These are phyloP conservation scores for Pogoniulus pusillus DNA, from an alignment of 2,797 vertebrate genomes.

Conservation along the genomic window DNA sequence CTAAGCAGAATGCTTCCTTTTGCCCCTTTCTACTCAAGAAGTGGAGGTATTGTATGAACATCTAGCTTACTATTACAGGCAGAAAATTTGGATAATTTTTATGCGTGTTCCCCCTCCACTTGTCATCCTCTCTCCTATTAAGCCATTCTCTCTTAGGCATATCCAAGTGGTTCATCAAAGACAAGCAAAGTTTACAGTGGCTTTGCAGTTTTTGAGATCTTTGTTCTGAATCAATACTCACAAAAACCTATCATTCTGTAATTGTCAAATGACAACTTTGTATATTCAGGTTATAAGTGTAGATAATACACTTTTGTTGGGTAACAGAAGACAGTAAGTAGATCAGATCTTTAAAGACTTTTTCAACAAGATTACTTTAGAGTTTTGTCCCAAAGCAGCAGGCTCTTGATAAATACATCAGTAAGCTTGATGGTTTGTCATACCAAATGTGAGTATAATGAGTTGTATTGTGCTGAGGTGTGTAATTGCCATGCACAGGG, in stretches of 20 bases:
- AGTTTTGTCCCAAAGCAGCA: background rate
- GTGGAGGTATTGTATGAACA: background rate
- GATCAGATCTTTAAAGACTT: background rate
- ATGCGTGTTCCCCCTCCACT: background rate
- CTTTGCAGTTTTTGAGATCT: background rate
- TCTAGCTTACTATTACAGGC: background rate
- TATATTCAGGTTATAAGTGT: background rate
- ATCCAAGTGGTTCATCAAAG: background rate
- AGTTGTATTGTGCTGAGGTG: background rate
- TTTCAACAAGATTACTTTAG: background rate
- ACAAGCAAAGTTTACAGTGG: background rate
- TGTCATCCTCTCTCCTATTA: background rate
- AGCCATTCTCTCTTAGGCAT: background rate
- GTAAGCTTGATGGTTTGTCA: background rate
- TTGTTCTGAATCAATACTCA: background rate
- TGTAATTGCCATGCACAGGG: background rate
- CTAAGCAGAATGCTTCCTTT: background rate
- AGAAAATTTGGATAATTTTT: background rate
- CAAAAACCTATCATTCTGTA: background rate
- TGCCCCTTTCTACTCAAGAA: background rate
- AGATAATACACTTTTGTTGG: background rate
- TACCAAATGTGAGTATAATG: background rate
- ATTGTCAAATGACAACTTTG: background rate
- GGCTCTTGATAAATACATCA: background rate
- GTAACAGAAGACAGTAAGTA: background rate